Percentiles rank a stretch among this genome's conserved stretches.
Evolutionary conservation across 2,113 vertebrate genomes (phyloP).

Genomic region (Nerophis ophidion): DNA sequence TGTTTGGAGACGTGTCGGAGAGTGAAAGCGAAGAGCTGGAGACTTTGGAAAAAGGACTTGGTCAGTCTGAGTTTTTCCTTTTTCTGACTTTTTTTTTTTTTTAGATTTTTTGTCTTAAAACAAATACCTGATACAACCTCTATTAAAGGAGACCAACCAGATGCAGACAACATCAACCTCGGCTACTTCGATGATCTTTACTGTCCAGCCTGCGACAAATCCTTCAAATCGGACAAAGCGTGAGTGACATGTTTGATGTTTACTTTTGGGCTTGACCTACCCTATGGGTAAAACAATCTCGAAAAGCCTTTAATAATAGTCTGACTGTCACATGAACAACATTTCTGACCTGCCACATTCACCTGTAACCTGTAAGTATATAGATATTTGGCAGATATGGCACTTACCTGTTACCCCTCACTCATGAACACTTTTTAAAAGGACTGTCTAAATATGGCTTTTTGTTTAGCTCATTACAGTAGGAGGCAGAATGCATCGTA

Average conservation of each 20-base stretch:
- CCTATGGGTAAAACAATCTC: too few species aligned
- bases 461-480: too few species aligned
- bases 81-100: not conserved
- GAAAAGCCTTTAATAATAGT: too few species aligned
- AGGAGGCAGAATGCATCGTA: too few species aligned
- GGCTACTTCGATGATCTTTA: conserved; percentile 80
- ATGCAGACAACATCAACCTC: conserved; percentile 63
- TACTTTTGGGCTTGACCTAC: not conserved
- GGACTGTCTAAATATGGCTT: too few species aligned
- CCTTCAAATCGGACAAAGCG: conserved; percentile 91
- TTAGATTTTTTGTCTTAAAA: not conserved
- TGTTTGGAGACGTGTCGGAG: conserved; percentile 85
- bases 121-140: not conserved
- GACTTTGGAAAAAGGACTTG: conserved; percentile 35
- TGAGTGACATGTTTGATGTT: conserved; percentile 69
- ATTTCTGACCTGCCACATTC: not conserved
- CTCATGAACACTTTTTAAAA: too few species aligned
- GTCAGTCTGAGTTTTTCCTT: conserved; percentile 18
- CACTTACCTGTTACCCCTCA: too few species aligned
- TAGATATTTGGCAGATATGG: too few species aligned
- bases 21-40: conserved; percentile 69
- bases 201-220: conserved; percentile 92
- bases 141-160: conserved; percentile 66
- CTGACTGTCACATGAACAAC: not conserved
- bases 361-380: too few species aligned